Conservation (phyloP, 2,888 invertebrate species). For the Caenorhabditis zanzibari region DNA sequence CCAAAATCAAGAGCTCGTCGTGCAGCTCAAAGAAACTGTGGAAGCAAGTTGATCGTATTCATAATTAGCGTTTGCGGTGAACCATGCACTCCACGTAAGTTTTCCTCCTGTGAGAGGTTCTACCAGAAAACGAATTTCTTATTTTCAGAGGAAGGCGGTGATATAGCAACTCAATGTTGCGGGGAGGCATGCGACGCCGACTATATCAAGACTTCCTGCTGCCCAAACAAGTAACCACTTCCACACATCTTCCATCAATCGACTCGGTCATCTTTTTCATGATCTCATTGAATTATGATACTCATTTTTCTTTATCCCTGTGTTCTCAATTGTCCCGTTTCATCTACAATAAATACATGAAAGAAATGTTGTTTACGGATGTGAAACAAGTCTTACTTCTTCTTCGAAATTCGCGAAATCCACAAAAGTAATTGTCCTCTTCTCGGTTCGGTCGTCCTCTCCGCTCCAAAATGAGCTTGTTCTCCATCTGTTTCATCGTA, state of each 20-base stretch:
- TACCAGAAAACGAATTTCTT: neutral
- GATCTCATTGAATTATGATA: neutral
- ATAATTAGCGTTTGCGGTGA: neutral
- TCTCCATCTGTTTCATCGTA: too few species aligned
- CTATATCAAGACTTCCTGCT: slow-evolving; percentile 1
- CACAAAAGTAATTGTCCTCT: slow-evolving; percentile 10
- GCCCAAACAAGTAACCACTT: slow-evolving; percentile 1
- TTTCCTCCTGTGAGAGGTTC: neutral
- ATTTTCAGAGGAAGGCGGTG: slow-evolving; percentile 17
- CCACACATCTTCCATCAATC: neutral
- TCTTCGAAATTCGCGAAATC: slow-evolving; percentile 8
- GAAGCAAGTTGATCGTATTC: neutral
- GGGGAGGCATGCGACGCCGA: neutral
- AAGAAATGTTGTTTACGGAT: slow-evolving; percentile 23
- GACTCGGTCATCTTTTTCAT: neutral
- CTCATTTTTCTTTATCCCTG: neutral
- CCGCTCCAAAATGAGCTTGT: slow-evolving; percentile 19
- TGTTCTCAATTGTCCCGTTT: neutral
- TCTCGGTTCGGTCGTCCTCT: neutral
- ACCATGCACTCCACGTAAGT: neutral
- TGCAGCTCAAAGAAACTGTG: neutral
- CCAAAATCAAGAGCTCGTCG: neutral
- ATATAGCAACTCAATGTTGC: slow-evolving; percentile 24
- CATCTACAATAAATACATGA: neutral
- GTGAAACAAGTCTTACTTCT: neutral